phyloP scores from a whole-genome alignment of 2,888 invertebrate genomes.

The Apocheima hispidaria region DNA sequence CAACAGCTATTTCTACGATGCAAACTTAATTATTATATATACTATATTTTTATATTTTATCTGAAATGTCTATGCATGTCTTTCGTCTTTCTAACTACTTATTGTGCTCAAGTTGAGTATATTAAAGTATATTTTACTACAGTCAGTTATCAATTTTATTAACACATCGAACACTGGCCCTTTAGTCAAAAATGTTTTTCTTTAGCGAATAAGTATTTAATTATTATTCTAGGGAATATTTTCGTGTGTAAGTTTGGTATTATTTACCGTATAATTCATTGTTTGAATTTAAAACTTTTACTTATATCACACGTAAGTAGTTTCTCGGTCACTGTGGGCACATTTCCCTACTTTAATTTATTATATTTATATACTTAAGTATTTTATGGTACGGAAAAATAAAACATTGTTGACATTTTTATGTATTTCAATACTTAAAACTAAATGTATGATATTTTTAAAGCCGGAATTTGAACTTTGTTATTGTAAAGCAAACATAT shows the following conservation, averaged over 20 bases:
- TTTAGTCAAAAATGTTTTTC: conserved; percentile 75
- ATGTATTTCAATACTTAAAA: conserved; percentile 16
- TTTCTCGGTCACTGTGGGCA: conserved; percentile 40
- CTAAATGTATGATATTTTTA: conserved; percentile 9
- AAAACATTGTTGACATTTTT: conserved; percentile 14
- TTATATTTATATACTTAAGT: conserved; percentile 17
- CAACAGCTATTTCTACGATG: neutral
- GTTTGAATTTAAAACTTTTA: conserved; percentile 47
- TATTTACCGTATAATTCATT: conserved; percentile 50
- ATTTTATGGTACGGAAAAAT: conserved; percentile 47
- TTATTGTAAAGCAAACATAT: conserved; percentile 30
- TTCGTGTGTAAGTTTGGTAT: conserved; percentile 66
- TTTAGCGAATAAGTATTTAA: conserved; percentile 81
- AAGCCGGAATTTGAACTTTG: conserved; percentile 20
- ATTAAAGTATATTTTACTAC: conserved; percentile 36
- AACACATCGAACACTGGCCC: conserved; percentile 80
- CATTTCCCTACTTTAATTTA: conserved; percentile 30
- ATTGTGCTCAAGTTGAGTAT: conserved; percentile 64
- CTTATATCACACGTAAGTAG: conserved; percentile 29
- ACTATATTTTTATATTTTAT: conserved; percentile 33
- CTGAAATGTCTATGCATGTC: conserved; percentile 45
- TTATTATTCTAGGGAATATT: conserved; percentile 58
- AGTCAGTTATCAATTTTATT: conserved; percentile 45
- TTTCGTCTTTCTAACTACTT: conserved; percentile 49
- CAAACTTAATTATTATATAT: neutral